Percentiles rank a stretch among this genome's conserved stretches.
Conservation (phyloP, 2,888 invertebrate species). For the Pyrgus malvae region DNA sequence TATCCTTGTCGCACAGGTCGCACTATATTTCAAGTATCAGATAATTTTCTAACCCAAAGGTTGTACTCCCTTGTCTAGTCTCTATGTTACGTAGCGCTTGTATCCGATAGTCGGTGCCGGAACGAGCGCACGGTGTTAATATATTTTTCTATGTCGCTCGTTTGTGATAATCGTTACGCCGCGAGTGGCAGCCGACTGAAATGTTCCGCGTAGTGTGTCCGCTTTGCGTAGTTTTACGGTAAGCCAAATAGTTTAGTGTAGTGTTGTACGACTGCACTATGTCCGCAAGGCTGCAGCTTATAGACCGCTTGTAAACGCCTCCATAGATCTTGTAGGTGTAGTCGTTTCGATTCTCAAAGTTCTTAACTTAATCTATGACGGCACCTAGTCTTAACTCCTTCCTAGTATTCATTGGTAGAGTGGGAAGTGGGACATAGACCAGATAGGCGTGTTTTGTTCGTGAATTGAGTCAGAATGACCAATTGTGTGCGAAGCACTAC, state of each 20-base stretch:
- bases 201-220: constrained; percentile 43
- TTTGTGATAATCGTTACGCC: constrained; percentile 35
- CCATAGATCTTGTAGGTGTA: constrained; percentile 46
- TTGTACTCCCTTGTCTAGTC: background rate
- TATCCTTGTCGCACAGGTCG: no score
- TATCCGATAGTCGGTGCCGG: background rate
- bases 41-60: no score
- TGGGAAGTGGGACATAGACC: constrained; percentile 26
- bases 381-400: constrained; percentile 38
- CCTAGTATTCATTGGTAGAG: constrained; percentile 48
- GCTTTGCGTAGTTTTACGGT: constrained; percentile 54
- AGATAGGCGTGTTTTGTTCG: constrained; percentile 22
- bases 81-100: constrained; percentile 2
- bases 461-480: constrained; percentile 28
- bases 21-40: no score
- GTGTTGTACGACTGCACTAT: constrained; percentile 44
- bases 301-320: constrained; percentile 26
- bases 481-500: constrained; percentile 28
- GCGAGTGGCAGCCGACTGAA: constrained; percentile 21
- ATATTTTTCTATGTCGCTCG: constrained; percentile 39
- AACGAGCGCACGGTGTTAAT: constrained; percentile 24
- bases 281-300: constrained; percentile 72
- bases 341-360: constrained; percentile 50
- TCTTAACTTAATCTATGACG: constrained; percentile 46
- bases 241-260: constrained; percentile 65